Evolutionary conservation across 92 coral and sea anemone species (phyloP), one percentile per base, ranked within the genome.

Genomic region (Porites rus): DNA sequence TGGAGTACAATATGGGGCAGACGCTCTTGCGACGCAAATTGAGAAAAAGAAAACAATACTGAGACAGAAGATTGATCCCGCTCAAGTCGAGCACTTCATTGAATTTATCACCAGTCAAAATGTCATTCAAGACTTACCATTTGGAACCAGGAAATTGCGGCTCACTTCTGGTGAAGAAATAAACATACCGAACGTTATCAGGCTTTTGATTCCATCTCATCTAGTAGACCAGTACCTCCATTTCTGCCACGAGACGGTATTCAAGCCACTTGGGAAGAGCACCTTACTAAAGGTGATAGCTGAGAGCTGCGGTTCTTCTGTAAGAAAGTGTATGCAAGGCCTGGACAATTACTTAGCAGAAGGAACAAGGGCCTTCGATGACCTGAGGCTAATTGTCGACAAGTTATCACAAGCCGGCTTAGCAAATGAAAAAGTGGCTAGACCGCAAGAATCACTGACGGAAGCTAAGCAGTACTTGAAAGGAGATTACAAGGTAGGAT

Each of bases 241-340:
- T 65, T 88, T 50, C 46, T 74, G 91, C 83, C 60, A 53, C 12
- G 91, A 88, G 64, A 82, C 82, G 28, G 66, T n/a, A 60, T 81
- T 81, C 78, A 43, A 51, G 28, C 76, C 76, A 1, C 76, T 71
- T 43, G 56, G 56, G 50, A 71, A 13, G 65, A 78, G 86, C 19
- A 86, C 90, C 46, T 28, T 80, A 63, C 65, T 87, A 22, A 87
- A 87, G 53, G 81, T 87, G 56, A 51, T 87, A 51, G 72, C 91
- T 21, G 91, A 87, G 77, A 80, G 87, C 74, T 87, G 91, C 20
- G 52, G 74, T 60, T 87, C 91, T 22, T 87, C 90, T 1, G 85
- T 86, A 58, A 69, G 90, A 54, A 79, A 77, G 43, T 78, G 90
- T 16, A 69, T 86, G 78, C 75, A 62, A 25, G 90, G 90, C 18